phyloP scores from a whole-genome alignment of 2,797 vertebrate genomes.

The Pangasius mekongensis region DNA sequence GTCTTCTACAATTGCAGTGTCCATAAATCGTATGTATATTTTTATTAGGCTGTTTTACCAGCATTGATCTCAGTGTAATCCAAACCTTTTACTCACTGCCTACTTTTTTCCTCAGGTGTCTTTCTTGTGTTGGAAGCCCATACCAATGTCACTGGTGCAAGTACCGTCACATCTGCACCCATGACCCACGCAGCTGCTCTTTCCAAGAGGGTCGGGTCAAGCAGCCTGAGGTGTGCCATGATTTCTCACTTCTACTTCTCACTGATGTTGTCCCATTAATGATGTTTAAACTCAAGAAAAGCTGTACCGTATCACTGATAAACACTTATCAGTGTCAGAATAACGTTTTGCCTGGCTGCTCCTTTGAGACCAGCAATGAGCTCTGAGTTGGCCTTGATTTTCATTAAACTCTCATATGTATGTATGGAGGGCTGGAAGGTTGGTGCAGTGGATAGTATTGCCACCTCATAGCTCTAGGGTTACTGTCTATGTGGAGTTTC shows the following conservation, averaged over 20 bases:
- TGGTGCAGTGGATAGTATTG: not conserved
- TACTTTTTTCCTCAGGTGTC: constrained; percentile 76
- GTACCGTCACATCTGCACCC: constrained; percentile 94
- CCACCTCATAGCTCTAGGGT: not conserved
- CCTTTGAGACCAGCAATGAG: not conserved
- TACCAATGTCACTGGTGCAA: constrained; percentile 99
- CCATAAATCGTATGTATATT: constrained; percentile 89
- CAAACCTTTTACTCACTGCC: not conserved
- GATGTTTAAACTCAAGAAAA: not conserved
- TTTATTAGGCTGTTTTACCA: not conserved
- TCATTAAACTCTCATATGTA: constrained; percentile 44
- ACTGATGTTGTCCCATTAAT: not conserved
- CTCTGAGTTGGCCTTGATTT: constrained; percentile 16
- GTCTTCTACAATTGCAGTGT: constrained; percentile 99
- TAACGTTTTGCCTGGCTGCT: not conserved
- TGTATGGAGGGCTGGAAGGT: constrained; percentile 20
- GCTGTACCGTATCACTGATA: not conserved
- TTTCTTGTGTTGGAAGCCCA: constrained; percentile 95
- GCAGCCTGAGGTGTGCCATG: constrained; percentile 84
- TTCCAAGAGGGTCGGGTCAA: constrained; percentile 97
- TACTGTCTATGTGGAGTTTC: not conserved
- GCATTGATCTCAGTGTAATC: not conserved
- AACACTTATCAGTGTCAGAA: not conserved
- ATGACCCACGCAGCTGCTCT: constrained; percentile 93
- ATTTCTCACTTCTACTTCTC: not conserved